Evolutionary conservation across 2,888 invertebrate species (phyloP).

Genomic region (Troides aeacus): DNA sequence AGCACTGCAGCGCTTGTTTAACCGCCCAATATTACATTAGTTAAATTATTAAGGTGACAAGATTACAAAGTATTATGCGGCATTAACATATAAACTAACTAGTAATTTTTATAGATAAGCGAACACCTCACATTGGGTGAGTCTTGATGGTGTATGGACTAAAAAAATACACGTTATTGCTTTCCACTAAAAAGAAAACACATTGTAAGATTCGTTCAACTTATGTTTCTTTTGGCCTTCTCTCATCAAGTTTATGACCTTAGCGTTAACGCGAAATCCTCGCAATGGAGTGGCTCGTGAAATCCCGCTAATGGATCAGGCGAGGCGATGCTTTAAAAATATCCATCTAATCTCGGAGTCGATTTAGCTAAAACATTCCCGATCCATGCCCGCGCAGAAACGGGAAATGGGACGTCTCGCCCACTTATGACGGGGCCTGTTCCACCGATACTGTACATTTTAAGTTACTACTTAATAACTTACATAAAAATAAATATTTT

Average conservation of each 20-base stretch:
- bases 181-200: not conserved
- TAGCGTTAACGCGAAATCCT: slow-evolving; percentile 55
- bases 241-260: slow-evolving; percentile 44
- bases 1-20: too few relatives aligned
- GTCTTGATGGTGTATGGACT: too few relatives aligned
- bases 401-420: slow-evolving; percentile 61
- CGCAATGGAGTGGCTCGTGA: slow-evolving; percentile 56
- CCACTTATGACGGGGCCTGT: slow-evolving; percentile 52
- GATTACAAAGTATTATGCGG: too few relatives aligned
- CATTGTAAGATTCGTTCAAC: slow-evolving; percentile 14
- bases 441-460: slow-evolving; percentile 29
- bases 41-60: too few relatives aligned
- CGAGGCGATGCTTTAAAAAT: slow-evolving; percentile 69
- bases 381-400: slow-evolving; percentile 56
- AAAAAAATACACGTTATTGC: not conserved
- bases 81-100: too few relatives aligned
- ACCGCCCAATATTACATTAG: too few relatives aligned
- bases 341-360: slow-evolving; percentile 67
- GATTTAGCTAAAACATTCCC: slow-evolving; percentile 68
- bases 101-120: too few relatives aligned
- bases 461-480: slow-evolving; percentile 21
- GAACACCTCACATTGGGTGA: too few relatives aligned
- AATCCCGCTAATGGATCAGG: slow-evolving; percentile 70
- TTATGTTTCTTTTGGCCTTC: slow-evolving; percentile 31
- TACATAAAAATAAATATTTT: not conserved